Percentiles rank a stretch among this genome's conserved stretches.
Evolutionary conservation across 2,888 invertebrate species (phyloP).

Genomic region (Trypoxylon attenuatum): DNA sequence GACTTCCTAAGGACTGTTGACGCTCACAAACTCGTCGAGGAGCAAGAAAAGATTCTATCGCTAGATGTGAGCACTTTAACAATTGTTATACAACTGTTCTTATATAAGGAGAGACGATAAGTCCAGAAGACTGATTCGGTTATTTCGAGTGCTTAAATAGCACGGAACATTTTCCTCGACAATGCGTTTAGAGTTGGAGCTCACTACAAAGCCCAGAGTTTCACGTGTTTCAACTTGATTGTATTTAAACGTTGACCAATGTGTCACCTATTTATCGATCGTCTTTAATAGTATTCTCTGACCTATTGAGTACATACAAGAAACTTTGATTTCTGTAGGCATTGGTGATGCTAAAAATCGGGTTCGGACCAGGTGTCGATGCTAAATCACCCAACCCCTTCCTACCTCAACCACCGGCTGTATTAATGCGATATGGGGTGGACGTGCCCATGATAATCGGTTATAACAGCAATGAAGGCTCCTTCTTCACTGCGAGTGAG

Average conservation of each 20-base stretch:
- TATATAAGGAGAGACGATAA: too few species aligned
- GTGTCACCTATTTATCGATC: background rate
- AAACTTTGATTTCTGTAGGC: too few species aligned
- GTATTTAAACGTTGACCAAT: background rate
- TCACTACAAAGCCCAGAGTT: too few species aligned
- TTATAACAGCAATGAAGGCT: conserved; percentile 56
- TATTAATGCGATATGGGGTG: conserved; percentile 38
- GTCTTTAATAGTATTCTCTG: too few species aligned
- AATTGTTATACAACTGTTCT: too few species aligned
- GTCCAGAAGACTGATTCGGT: too few species aligned
- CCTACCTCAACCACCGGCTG: conserved; percentile 41
- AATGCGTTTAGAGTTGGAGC: too few species aligned
- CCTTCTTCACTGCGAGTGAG: conserved; percentile 23
- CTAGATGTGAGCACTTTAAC: conserved; percentile 41
- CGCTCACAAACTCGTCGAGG: conserved; percentile 38
- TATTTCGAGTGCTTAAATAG: too few species aligned
- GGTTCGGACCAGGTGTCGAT: conserved; percentile 56
- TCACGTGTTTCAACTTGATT: background rate
- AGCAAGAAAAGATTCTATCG: conserved; percentile 30
- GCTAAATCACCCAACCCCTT: conserved; percentile 56
- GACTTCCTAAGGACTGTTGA: conserved; percentile 60
- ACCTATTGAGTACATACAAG: too few species aligned
- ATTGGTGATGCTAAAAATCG: background rate
- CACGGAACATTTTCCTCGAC: too few species aligned
- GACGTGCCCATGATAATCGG: conserved; percentile 64